Base-by-base conservation (phyloP, 2,888 invertebrate species). In the Drosophila longiperda region DNA sequence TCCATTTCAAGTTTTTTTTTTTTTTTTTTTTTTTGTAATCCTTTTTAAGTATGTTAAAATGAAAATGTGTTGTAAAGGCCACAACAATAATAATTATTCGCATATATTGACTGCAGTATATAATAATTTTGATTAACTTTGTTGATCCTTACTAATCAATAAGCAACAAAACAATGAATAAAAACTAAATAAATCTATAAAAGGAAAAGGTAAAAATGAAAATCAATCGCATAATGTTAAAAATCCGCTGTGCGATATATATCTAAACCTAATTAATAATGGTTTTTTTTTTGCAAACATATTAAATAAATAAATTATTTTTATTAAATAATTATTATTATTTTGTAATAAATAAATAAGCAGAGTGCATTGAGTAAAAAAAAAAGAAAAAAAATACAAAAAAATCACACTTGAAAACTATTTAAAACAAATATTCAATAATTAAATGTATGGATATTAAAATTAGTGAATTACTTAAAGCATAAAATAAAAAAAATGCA, bases 221-320 rank as follows among this genome's bases (percentile, higher is more conserved):
- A 49, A 50, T 36, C 45, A 23, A 33, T 57, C 62, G 65, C 58
- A 58, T 57, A 75, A 82, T 80, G 80, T 53, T 74, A 70, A 61
- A 71, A 40, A 11, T 57, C 63, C 66, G 53, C 62, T 62, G 70
- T 80, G 76, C 75, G 69, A 62, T 73, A 63, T 73, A 63, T 70
- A 80, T 71, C 58, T 77, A 70, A 64, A 80, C 36, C 49, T 70
- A 55, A 69, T 38, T 69, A 54, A 70, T 59, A 58, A 64, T 60
- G 52, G 59, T 57, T 58, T 64, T 78, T 75, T 75, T 77, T 77
- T 76, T 76, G 71, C 50, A 76, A 68, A 77, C 50, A 64, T 63
- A 84, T 73, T 84, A 73, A 85, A 85, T 79, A 90, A 90, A 90
- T 90, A 90, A 90, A 90, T 84, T 84, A 88, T 90, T 84, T 90